These are phyloP conservation scores for Nannoperca obscura DNA, from an alignment of 2,797 vertebrate genomes.

Conservation along the genomic window DNA sequence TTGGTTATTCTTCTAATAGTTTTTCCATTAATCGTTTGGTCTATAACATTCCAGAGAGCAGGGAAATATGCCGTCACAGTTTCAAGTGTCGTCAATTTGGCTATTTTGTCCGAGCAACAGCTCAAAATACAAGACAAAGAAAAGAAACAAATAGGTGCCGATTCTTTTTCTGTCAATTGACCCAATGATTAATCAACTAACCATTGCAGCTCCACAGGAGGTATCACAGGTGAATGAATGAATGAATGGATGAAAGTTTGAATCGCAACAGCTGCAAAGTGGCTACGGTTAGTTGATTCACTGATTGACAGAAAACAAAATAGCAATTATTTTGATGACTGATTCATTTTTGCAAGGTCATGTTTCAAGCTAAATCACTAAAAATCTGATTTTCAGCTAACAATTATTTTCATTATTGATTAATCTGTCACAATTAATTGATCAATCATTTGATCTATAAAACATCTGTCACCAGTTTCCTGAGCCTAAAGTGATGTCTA, in stretches of 20 bases:
- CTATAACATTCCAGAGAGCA: background rate
- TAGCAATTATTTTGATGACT: no score
- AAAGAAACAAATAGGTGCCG: background rate
- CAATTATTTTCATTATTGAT: no score
- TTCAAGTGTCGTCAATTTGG: background rate
- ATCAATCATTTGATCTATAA: no score
- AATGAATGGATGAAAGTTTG: background rate
- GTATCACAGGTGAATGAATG: background rate
- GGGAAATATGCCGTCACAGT: background rate
- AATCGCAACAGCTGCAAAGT: no score
- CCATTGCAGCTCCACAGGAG: background rate
- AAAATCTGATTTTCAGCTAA: no score
- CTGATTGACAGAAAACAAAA: no score
- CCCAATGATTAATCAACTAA: background rate
- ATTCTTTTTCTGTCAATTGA: background rate
- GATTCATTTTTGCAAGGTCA: no score
- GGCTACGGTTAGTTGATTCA: no score
- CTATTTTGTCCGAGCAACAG: background rate
- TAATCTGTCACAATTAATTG: no score
- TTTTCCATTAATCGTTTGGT: background rate
- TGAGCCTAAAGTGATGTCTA: no score
- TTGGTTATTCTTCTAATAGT: background rate
- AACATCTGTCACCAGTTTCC: no score
- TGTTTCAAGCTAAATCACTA: no score
- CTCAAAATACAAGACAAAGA: background rate